These are phyloP conservation scores for Neotoxoptera formosana DNA, from an alignment of 1,140 invertebrate species.

Conservation along the genomic window DNA sequence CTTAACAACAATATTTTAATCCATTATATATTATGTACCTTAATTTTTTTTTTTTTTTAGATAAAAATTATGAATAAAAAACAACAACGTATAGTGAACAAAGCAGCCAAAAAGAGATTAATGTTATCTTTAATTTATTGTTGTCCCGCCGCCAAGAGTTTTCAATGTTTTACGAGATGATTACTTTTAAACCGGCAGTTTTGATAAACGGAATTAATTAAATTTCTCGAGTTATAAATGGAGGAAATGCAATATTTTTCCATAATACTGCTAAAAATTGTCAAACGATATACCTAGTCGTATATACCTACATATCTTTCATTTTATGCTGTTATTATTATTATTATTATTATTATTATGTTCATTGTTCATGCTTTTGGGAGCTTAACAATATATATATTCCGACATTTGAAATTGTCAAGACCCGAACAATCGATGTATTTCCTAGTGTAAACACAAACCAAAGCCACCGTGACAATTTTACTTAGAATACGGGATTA, in stretches of 20 bases:
- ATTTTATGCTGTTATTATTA: background rate
- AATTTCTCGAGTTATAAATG: background rate
- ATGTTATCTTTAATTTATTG: conserved; percentile 52
- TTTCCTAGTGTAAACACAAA: background rate
- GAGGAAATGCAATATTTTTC: background rate
- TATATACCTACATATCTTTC: background rate
- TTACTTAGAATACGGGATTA: background rate
- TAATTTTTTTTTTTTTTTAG: background rate
- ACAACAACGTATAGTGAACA: conserved; percentile 5
- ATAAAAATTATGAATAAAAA: conserved; percentile 35
- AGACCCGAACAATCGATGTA: background rate
- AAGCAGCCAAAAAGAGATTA: conserved; percentile 32
- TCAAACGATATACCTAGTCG: background rate
- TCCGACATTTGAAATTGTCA: background rate
- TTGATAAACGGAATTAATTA: conserved; percentile 53
- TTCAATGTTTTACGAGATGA: conserved; percentile 28
- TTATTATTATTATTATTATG: background rate
- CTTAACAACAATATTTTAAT: conserved; percentile 30
- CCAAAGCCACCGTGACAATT: conserved; percentile 7
- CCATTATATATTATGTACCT: background rate
- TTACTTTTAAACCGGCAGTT: conserved; percentile 43
- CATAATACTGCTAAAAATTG: background rate
- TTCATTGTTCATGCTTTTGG: background rate
- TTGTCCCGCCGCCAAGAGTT: conserved; percentile 22
- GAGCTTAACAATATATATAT: background rate